These are phyloP conservation scores for Alsophila aescularia DNA, from an alignment of 2,888 invertebrate species.

Conservation along the genomic window DNA sequence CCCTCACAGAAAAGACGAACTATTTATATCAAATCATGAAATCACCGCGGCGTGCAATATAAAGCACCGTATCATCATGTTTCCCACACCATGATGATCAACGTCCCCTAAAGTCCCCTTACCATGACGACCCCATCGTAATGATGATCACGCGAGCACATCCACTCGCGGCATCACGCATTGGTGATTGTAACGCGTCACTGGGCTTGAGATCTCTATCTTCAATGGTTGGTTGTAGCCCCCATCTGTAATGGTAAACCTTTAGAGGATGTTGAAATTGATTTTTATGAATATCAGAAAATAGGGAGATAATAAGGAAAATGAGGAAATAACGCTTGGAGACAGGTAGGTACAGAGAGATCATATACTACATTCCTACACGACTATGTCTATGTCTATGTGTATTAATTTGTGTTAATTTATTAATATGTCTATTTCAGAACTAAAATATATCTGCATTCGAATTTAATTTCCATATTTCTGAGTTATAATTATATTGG, in stretches of 20 bases:
- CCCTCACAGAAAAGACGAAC: constrained; percentile 1
- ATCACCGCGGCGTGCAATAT: constrained; percentile 17
- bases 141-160: constrained; percentile 26
- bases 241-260: constrained; percentile 8
- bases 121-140: constrained; percentile 10
- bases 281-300: constrained; percentile 4
- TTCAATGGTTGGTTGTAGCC: constrained; percentile 21
- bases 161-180: constrained; percentile 32
- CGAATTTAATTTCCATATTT: no score
- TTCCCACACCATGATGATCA: constrained; percentile 14
- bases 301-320: not conserved
- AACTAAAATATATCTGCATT: no score
- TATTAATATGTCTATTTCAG: no score
- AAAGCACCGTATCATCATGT: constrained; percentile 22
- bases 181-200: constrained; percentile 30
- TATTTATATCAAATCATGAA: constrained; percentile 18
- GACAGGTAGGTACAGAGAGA: no score
- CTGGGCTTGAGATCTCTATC: constrained; percentile 24
- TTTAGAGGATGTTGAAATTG: not conserved
- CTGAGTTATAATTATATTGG: no score
- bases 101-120: constrained; percentile 15
- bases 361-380: no score
- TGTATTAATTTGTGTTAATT: no score
- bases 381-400: no score
- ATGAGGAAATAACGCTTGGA: no score